These are phyloP conservation scores for Nothura maculosa DNA, from an alignment of 2,797 vertebrate species.

Conservation along the genomic window DNA sequence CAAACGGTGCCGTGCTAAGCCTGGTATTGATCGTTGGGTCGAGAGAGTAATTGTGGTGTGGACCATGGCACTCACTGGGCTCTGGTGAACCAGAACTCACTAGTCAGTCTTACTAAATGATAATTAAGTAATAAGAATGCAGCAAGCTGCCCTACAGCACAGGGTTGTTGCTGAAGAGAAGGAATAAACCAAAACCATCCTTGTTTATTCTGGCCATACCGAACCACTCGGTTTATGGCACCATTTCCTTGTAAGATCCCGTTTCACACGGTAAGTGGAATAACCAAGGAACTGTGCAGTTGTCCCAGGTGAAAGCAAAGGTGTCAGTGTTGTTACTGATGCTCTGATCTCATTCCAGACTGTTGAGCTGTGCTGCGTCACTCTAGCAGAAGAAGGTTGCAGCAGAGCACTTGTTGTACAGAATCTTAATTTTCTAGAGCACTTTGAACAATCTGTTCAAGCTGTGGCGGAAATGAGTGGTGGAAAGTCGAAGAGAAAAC, in stretches of 20 bases:
- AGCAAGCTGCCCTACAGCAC: not conserved
- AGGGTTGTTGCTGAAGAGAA: not conserved
- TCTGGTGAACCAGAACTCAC: not conserved
- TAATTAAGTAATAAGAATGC: not conserved
- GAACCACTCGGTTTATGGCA: not conserved
- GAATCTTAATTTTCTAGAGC: conserved; percentile 48
- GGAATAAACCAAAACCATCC: not conserved
- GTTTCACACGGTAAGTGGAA: not conserved
- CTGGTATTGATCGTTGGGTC: not conserved
- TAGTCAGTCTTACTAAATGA: conserved; percentile 8
- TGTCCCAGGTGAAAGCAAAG: not conserved
- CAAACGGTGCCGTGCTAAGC: not conserved
- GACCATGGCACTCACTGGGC: not conserved
- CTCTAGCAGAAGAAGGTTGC: not conserved
- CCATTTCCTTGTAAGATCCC: not conserved
- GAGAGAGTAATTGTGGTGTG: not conserved
- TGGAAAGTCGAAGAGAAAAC: not conserved
- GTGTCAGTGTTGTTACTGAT: not conserved
- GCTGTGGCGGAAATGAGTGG: not conserved
- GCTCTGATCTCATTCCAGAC: conserved; percentile 35
- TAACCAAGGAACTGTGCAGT: not conserved
- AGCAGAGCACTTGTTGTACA: not conserved
- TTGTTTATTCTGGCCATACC: not conserved
- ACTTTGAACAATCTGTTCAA: conserved; percentile 28
- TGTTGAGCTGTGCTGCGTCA: not conserved